Evolutionary conservation across 2,113 vertebrate species (phyloP).

Genomic region (Actenoides hombroni): DNA sequence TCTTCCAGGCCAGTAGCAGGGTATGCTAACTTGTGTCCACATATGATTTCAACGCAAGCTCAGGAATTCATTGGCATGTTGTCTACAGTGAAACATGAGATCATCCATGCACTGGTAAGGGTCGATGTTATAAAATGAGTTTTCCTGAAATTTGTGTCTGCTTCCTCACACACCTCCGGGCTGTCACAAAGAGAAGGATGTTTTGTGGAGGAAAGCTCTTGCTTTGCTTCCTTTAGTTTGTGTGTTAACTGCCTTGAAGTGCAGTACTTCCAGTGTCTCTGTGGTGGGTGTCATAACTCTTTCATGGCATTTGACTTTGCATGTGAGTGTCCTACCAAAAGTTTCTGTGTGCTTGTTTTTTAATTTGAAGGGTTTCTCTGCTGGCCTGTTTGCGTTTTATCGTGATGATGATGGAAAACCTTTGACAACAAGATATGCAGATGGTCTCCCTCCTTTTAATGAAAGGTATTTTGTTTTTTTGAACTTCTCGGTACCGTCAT

Average conservation of each 20-base stretch:
- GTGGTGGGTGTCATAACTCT: neutral
- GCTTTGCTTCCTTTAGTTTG: neutral
- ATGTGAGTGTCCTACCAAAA: neutral
- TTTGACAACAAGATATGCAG: slow-evolving; percentile 87
- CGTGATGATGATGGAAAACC: slow-evolving; percentile 90
- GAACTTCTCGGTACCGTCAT: neutral
- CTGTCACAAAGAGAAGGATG: neutral
- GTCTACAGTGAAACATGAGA: slow-evolving; percentile 97
- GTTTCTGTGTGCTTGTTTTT: neutral
- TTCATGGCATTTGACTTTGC: neutral
- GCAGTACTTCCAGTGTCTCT: neutral
- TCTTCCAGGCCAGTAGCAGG: slow-evolving; percentile 90
- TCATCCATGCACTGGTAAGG: slow-evolving; percentile 94
- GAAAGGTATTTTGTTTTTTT: slow-evolving; percentile 79
- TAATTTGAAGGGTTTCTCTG: slow-evolving; percentile 90
- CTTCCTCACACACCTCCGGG: neutral
- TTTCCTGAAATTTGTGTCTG: neutral
- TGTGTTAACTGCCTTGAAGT: neutral
- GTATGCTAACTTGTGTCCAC: slow-evolving; percentile 96
- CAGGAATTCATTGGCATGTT: slow-evolving; percentile 95
- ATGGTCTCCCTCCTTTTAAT: slow-evolving; percentile 92
- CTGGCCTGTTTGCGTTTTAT: slow-evolving; percentile 96
- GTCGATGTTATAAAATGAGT: neutral
- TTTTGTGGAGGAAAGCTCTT: neutral
- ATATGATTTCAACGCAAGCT: slow-evolving; percentile 93